Evolutionary conservation across 2,888 invertebrate species (phyloP).

Genomic region (Philonicus albiceps): DNA sequence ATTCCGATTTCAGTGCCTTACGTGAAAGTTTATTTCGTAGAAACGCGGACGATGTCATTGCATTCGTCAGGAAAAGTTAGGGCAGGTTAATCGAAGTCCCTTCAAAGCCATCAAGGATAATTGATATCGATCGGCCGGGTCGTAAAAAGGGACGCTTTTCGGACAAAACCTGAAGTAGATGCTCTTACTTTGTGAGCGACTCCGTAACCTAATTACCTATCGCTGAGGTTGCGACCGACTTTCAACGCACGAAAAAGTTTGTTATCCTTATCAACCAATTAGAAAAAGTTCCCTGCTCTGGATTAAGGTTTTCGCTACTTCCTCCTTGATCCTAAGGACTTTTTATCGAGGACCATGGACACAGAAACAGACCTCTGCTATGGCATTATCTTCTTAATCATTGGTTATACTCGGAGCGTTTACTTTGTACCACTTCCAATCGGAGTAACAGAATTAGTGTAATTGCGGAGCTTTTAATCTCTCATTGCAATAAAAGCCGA

Average conservation of each 20-base stretch:
- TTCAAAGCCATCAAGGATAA: conserved; percentile 3
- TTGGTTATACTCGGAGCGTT: conserved; percentile 6
- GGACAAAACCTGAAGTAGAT: background rate
- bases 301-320: conserved; percentile 5
- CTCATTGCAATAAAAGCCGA: conserved; percentile 11
- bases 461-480: conserved; percentile 32
- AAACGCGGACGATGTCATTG: background rate
- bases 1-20: background rate
- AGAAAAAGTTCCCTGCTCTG: background rate
- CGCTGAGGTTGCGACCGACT: background rate
- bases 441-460: background rate
- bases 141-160: background rate
- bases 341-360: background rate
- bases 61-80: background rate
- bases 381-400: conserved; percentile 9
- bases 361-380: background rate
- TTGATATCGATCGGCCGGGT: background rate
- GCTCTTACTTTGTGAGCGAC: background rate
- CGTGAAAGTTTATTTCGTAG: background rate
- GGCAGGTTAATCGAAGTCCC: background rate
- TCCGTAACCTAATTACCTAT: conserved; percentile 5
- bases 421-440: conserved; percentile 13
- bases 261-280: background rate
- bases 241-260: background rate
- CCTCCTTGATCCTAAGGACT: background rate